Evolutionary conservation across 1,140 invertebrate genomes (phyloP).

Genomic region (Magallana ariakensis): DNA sequence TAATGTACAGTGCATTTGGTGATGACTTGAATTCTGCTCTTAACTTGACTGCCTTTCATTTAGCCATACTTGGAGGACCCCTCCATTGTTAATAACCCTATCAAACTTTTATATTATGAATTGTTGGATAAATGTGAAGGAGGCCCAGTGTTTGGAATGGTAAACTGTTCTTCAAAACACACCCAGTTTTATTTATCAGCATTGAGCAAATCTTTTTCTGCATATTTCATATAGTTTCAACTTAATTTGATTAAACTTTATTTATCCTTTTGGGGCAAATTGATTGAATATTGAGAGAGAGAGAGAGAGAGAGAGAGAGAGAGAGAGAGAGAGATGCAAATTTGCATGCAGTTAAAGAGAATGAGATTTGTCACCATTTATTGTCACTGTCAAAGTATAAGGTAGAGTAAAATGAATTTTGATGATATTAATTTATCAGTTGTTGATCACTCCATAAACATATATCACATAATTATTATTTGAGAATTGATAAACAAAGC

Average conservation of each 20-base stretch:
- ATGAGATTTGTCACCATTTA: no score
- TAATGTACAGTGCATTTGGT: no score
- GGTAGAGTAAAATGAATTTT: not conserved
- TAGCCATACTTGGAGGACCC: not conserved
- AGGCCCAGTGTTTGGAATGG: not conserved
- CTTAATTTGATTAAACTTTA: no score
- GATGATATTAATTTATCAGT: not conserved
- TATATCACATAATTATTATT: not conserved
- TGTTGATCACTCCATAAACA: not conserved
- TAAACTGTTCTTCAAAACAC: not conserved
- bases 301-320: no score
- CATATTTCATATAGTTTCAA: not conserved
- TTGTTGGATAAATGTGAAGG: constrained; percentile 18
- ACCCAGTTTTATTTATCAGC: not conserved
- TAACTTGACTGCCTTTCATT: not conserved
- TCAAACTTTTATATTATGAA: constrained; percentile 37
- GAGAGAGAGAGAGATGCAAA: no score
- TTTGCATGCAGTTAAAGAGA: no score
- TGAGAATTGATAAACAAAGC: no score
- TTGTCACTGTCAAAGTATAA: no score
- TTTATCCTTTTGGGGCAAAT: no score
- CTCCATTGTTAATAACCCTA: constrained; percentile 13
- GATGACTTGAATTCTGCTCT: no score
- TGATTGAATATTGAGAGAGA: no score
- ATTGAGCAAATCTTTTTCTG: not conserved